Base-by-base conservation (phyloP, 2,888 invertebrate genomes). In the Catocala sponsa region DNA sequence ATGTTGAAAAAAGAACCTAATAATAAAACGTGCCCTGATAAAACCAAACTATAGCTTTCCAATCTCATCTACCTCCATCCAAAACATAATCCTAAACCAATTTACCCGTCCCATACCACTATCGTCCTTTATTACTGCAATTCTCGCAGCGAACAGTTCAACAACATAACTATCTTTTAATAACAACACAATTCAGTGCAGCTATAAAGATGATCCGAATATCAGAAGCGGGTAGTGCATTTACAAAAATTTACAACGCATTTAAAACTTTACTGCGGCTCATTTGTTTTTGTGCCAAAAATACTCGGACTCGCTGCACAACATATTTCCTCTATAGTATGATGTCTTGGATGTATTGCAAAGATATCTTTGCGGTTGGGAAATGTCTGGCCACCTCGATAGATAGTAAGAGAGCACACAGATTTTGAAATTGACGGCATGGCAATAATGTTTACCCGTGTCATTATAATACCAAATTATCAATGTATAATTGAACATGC, bases 241-340 rank as follows among this genome's bases (percentile, higher is more conserved):
- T 70, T 76, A 65, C 65, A 70, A 78, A 74, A 68, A 74, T 80
- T 76, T 80, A 76, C 69, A 68, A 62, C 54, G 59, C 65, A 58
- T 83, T 82, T 84, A 81, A 86, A 85, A 79, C 82, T 84, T 81
- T 76, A 81, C 74, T 72, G 73, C 73, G 70, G 65, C 74, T 84
- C 84, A 86, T 87, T 87, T 88, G 88, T 84, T 85, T 83, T 84
- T 81, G 84, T 86, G 90, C 89, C 89, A 89, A 88, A 85, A 79
- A 80, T 83, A 82, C 74, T 64, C 80, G 63, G 53, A 76, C 70
- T 64, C 62, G 70, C 75, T 76, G 71, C 69, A 62, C 64, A 47
- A 68, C 74, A 74, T 68, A 76, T 81, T 82, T 79, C 81, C 78
- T 80, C 81, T 78, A 80, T 81, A 68, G 81, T 81, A 84, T 85